Conservation (phyloP, 2,113 vertebrate species). For the Ploceus nigricollis region DNA sequence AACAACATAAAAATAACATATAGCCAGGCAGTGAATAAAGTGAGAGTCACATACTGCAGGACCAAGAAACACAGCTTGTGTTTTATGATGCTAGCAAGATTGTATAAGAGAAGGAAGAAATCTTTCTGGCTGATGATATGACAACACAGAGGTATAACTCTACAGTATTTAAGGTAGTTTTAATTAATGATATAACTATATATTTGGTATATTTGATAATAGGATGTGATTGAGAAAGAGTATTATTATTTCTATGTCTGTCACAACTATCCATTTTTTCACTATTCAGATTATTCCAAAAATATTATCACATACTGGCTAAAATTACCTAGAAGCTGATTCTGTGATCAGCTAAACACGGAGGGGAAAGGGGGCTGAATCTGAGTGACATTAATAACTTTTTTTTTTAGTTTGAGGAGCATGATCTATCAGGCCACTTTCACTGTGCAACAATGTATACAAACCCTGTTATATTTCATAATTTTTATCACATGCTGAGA, state of each 20-base stretch:
- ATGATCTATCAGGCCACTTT: not conserved
- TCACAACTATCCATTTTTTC: not conserved
- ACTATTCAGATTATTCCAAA: not conserved
- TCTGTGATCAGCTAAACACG: not conserved
- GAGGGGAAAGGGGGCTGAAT: not conserved
- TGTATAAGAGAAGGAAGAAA: not conserved
- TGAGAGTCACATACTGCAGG: not conserved
- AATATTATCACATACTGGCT: not conserved
- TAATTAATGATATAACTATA: not conserved
- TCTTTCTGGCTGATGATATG: not conserved
- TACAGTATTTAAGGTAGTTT: not conserved
- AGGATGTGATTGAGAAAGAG: not conserved
- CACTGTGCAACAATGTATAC: not conserved
- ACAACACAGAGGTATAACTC: not conserved
- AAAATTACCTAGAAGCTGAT: not conserved
- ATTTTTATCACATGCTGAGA: not conserved
- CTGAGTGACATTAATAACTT: not conserved
- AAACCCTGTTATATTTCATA: not conserved
- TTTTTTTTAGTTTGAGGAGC: not conserved
- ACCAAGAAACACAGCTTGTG: not conserved
- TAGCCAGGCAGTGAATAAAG: not conserved
- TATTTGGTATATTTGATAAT: not conserved
- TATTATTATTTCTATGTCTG: not conserved
- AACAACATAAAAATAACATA: not conserved
- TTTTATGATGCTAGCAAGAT: not conserved